These are phyloP conservation scores for Notarius quadriscutis DNA, from an alignment of 2,113 vertebrate species.

Conservation along the genomic window DNA sequence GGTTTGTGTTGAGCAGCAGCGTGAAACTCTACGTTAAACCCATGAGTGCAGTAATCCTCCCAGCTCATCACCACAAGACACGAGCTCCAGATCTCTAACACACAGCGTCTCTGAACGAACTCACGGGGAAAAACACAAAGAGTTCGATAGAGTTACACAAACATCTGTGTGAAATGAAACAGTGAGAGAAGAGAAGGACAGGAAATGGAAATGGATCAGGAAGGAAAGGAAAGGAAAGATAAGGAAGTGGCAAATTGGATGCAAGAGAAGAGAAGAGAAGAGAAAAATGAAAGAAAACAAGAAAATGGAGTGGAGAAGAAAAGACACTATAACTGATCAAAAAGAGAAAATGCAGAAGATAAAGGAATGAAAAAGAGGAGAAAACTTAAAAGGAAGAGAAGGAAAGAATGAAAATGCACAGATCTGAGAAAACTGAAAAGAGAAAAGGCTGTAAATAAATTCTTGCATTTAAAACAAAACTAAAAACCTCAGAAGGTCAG, in stretches of 20 bases:
- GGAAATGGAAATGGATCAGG: background rate
- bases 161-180: background rate
- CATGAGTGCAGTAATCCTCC: background rate
- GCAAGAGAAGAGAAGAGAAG: background rate
- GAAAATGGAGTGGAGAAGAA: background rate
- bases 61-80: background rate
- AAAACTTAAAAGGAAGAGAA: too few species aligned
- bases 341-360: background rate
- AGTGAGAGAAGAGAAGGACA: background rate
- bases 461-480: background rate
- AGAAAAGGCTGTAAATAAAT: background rate
- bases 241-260: too few species aligned
- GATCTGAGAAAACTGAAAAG: background rate
- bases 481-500: background rate
- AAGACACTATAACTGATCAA: background rate
- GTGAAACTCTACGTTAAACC: background rate
- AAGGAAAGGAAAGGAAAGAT: conserved; percentile 46
- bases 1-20: background rate
- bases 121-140: background rate
- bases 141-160: background rate
- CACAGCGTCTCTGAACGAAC: background rate
- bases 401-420: too few species aligned
- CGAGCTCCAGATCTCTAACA: background rate
- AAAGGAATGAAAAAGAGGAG: background rate
- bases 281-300: too few species aligned